Evolutionary conservation across 1,140 invertebrate species (phyloP).

Genomic region (Thaumetopoea pityocampa): DNA sequence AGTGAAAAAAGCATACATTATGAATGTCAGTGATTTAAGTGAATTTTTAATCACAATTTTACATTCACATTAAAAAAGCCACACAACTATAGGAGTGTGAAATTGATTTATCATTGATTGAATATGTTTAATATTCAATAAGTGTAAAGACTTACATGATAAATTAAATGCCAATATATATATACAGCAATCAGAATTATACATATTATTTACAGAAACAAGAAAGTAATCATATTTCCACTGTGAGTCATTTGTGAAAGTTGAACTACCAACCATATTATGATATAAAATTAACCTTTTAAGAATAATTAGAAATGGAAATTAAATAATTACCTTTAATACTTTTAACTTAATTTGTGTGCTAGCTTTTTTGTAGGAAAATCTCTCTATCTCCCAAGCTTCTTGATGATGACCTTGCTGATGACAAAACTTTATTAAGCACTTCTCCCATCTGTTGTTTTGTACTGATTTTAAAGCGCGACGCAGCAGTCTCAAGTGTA

Average conservation of each 20-base stretch:
- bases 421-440: conserved; percentile 93
- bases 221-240: neutral
- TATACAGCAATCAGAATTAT: no score
- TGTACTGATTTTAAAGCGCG: conserved; percentile 90
- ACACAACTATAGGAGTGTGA: no score
- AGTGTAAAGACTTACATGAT: no score
- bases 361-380: conserved; percentile 95
- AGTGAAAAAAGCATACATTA: no score
- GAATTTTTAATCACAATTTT: no score
- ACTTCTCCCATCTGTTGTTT: conserved; percentile 93
- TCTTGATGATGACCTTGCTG: conserved; percentile 90
- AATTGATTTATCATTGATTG: no score
- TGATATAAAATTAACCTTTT: conserved; percentile 8
- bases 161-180: no score
- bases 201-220: neutral
- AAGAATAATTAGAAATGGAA: conserved; percentile 11
- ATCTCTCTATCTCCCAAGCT: conserved; percentile 96
- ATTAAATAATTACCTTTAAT: conserved; percentile 84
- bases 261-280: conserved; percentile 3
- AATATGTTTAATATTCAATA: no score
- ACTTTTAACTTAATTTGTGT: conserved; percentile 91
- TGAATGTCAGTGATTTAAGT: no score
- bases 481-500: conserved; percentile 92
- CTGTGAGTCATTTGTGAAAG: conserved; percentile 17
- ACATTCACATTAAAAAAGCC: no score